These are phyloP conservation scores for Pseudoatta argentina DNA, from an alignment of 1,140 invertebrate genomes.

Conservation along the genomic window DNA sequence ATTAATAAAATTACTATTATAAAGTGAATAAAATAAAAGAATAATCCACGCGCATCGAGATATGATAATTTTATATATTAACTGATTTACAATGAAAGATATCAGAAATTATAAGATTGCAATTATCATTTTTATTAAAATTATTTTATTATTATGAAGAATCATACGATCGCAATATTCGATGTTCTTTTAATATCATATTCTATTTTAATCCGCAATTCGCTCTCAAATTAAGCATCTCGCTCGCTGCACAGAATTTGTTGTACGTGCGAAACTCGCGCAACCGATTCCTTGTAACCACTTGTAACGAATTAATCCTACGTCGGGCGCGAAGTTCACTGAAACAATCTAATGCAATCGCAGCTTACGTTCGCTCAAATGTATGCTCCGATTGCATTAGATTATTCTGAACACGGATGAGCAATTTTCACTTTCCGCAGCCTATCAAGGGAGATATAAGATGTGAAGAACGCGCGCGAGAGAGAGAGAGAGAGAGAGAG, in stretches of 20 bases:
- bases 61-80: background rate
- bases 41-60: background rate
- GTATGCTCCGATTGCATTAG: constrained; percentile 17
- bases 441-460: constrained; percentile 7
- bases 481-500: background rate
- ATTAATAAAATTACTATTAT: constrained; percentile 7
- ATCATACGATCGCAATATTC: background rate
- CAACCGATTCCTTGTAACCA: background rate
- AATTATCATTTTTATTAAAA: background rate
- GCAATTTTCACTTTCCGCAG: background rate
- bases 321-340: background rate
- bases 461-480: background rate
- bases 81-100: background rate
- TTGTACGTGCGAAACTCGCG: background rate
- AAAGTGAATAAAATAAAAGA: constrained; percentile 8
- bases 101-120: background rate
- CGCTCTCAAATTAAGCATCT: background rate
- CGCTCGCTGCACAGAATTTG: background rate
- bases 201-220: background rate
- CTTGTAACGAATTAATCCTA: constrained; percentile 28
- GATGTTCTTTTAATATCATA: background rate
- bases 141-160: background rate
- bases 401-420: background rate
- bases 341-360: no score
- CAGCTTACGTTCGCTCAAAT: background rate